phyloP scores from a whole-genome alignment of 2,888 invertebrate species.

The Automeris io region DNA sequence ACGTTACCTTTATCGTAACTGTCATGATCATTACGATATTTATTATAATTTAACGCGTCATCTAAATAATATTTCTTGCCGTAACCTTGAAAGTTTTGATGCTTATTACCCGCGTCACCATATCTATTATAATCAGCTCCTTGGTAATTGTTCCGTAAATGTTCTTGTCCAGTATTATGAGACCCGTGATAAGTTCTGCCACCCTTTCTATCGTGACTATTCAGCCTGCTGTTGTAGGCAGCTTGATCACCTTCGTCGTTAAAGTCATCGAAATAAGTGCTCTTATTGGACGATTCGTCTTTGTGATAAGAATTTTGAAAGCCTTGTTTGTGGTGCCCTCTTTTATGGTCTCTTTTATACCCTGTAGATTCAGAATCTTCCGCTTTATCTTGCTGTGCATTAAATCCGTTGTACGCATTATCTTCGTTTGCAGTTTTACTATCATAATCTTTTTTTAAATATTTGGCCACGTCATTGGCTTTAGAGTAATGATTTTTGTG shows the following conservation, averaged over 20 bases:
- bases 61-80: constrained; percentile 67
- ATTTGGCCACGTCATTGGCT: constrained; percentile 65
- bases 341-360: constrained; percentile 76
- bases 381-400: constrained; percentile 57
- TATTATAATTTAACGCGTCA: constrained; percentile 57
- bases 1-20: constrained; percentile 53
- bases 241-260: constrained; percentile 69
- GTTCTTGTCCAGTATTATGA: constrained; percentile 61
- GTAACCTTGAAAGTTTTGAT: constrained; percentile 55
- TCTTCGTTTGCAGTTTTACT: constrained; percentile 60
- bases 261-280: constrained; percentile 81
- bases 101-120: constrained; percentile 58
- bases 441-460: constrained; percentile 64
- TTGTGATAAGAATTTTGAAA: constrained; percentile 83
- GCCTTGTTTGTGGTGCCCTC: constrained; percentile 82
- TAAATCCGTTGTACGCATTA: constrained; percentile 62
- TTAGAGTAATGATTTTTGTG: constrained; percentile 65
- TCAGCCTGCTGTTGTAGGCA: constrained; percentile 56
- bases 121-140: constrained; percentile 56
- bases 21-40: constrained; percentile 55
- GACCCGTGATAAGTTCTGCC: constrained; percentile 59
- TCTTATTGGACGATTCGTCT: constrained; percentile 82
- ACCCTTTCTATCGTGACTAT: constrained; percentile 58
- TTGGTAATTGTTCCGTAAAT: constrained; percentile 52
- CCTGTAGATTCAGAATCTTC: constrained; percentile 60